Conservation (phyloP, 2,113 vertebrate genomes). For the Oenanthe oenanthe region DNA sequence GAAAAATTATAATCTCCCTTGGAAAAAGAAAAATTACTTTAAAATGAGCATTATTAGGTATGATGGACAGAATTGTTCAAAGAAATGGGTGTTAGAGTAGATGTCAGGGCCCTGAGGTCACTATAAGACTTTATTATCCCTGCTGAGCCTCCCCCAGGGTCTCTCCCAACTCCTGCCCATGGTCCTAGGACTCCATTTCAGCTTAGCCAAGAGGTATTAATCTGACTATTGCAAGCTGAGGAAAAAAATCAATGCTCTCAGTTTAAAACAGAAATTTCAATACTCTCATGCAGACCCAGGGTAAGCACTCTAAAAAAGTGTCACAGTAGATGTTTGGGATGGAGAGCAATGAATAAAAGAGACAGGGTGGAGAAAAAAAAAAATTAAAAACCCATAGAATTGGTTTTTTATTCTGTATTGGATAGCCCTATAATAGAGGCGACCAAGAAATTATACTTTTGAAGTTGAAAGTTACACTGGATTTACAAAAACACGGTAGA, state of each 20-base stretch:
- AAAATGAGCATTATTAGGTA: background rate
- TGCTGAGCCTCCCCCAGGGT: background rate
- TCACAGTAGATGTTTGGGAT: background rate
- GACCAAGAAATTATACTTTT: background rate
- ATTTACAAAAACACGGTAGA: background rate
- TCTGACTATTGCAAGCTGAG: background rate
- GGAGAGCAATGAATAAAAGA: background rate
- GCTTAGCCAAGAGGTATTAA: background rate
- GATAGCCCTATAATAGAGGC: background rate
- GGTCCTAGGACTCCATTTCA: background rate
- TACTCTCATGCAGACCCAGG: background rate
- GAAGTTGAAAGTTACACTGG: background rate
- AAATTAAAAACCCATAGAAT: background rate
- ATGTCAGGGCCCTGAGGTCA: background rate
- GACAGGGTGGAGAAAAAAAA: background rate
- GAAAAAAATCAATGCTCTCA: background rate
- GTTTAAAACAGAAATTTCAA: background rate
- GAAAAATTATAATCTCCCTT: background rate
- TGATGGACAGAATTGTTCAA: background rate
- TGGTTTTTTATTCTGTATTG: background rate
- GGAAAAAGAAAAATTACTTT: background rate
- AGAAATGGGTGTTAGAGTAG: background rate
- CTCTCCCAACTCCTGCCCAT: background rate
- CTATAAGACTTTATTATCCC: background rate
- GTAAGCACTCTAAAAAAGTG: background rate